Evolutionary conservation across 2,888 invertebrate genomes (phyloP).

Genomic region (Conistra vaccinii): DNA sequence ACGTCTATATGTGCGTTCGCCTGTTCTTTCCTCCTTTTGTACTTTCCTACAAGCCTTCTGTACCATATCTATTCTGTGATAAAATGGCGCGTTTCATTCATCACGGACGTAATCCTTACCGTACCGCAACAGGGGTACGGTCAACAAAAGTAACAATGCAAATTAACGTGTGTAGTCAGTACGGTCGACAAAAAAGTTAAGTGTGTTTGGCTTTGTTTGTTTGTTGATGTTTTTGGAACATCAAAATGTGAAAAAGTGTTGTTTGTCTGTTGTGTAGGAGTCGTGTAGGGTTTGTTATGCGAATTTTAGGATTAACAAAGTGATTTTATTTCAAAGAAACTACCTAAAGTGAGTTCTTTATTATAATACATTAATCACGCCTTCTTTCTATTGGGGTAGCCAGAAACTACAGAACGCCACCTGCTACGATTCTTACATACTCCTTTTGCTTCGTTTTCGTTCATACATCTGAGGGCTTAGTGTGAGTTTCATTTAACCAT

Average conservation of each 20-base stretch:
- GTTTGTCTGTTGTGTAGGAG: conserved; percentile 6
- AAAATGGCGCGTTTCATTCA: conserved; percentile 71
- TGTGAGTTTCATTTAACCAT: too few species aligned
- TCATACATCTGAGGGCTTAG: too few species aligned
- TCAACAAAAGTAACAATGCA: conserved; percentile 63
- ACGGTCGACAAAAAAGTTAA: conserved; percentile 53
- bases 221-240: conserved; percentile 35
- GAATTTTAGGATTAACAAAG: neutral
- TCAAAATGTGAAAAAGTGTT: conserved; percentile 28
- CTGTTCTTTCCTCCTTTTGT: neutral
- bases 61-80: neutral
- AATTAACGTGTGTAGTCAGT: conserved; percentile 57
- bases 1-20: neutral
- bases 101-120: conserved; percentile 73
- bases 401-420: too few species aligned
- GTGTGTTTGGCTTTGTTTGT: conserved; percentile 48
- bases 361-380: too few species aligned
- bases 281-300: neutral
- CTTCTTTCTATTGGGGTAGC: too few species aligned
- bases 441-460: too few species aligned
- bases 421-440: too few species aligned
- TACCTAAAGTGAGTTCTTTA: too few species aligned
- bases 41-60: neutral
- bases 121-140: conserved; percentile 67
- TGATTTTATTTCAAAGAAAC: too few species aligned